Conservation (phyloP, 2,113 vertebrate species). For the Pelvicachromis taeniatus region DNA sequence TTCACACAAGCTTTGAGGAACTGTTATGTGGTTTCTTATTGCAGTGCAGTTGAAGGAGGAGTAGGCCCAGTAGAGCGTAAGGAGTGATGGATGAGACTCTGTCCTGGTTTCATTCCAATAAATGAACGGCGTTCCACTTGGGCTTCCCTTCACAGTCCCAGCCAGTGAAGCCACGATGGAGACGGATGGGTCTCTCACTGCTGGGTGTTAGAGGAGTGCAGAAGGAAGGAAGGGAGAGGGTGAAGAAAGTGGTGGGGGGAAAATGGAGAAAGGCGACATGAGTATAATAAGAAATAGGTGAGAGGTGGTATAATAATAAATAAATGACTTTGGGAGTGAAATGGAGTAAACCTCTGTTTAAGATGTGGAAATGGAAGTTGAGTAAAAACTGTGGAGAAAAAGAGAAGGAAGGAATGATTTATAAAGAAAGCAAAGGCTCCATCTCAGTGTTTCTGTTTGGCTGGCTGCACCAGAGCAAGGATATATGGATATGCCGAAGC, state of each 20-base stretch:
- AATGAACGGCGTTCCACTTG: slow-evolving; percentile 71
- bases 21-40: slow-evolving; percentile 20
- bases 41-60: slow-evolving; percentile 34
- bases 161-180: slow-evolving; percentile 44
- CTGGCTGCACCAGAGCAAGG: slow-evolving; percentile 21
- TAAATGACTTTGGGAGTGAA: background rate
- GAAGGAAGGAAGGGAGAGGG: slow-evolving; percentile 1
- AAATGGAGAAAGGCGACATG: background rate
- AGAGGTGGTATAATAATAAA: background rate
- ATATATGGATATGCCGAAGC: slow-evolving; percentile 43
- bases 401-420: background rate
- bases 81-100: slow-evolving; percentile 69
- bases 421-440: background rate
- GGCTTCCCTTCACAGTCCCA: slow-evolving; percentile 56
- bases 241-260: background rate
- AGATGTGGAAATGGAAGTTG: background rate
- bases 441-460: slow-evolving; percentile 14
- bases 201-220: slow-evolving; percentile 31
- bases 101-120: slow-evolving; percentile 70
- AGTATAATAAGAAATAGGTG: background rate
- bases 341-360: background rate
- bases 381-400: background rate
- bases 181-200: slow-evolving; percentile 60
- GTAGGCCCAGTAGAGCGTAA: slow-evolving; percentile 25
- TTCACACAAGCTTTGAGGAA: slow-evolving; percentile 11